A percentile compares a stretch with the other conserved stretches of the same genome.
Conservation (phyloP, 2,888 invertebrate species). For the Brachyopa scutellaris region DNA sequence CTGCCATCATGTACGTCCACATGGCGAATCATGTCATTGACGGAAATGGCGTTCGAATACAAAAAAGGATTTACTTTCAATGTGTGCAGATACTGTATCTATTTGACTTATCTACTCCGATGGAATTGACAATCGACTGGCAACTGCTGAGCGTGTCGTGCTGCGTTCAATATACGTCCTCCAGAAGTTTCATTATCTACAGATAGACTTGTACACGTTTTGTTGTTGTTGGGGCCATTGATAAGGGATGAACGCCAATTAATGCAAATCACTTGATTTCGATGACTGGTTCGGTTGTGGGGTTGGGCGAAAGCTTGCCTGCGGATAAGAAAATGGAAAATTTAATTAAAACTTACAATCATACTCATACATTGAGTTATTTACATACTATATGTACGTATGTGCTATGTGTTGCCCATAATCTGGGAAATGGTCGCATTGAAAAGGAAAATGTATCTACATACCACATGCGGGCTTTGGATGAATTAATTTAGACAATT, state of each 20-base stretch:
- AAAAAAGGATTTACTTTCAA: neutral
- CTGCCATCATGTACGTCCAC: constrained; percentile 90
- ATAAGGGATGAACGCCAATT: constrained; percentile 69
- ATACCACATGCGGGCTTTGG: constrained; percentile 23
- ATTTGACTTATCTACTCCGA: constrained; percentile 44
- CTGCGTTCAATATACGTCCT: constrained; percentile 42
- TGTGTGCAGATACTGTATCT: neutral
- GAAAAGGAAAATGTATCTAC: neutral
- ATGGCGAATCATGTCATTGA: constrained; percentile 82
- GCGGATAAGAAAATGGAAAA: constrained; percentile 35
- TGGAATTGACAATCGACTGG: constrained; percentile 58
- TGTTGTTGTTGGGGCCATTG: constrained; percentile 28
- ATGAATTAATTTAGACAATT: constrained; percentile 5
- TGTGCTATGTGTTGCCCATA: too few relatives aligned
- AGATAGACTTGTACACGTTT: constrained; percentile 18
- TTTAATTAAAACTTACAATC: constrained; percentile 57
- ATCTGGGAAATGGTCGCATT: neutral
- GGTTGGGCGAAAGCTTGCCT: constrained; percentile 6
- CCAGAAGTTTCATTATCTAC: constrained; percentile 51
- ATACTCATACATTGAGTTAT: neutral
- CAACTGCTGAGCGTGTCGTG: constrained; percentile 59
- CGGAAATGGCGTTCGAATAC: constrained; percentile 13
- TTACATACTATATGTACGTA: too few relatives aligned
- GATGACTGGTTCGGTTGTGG: constrained; percentile 8
- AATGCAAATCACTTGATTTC: constrained; percentile 61